Evolutionary conservation across 2,113 vertebrate species (phyloP).

Genomic region (Pseudonaja textilis): DNA sequence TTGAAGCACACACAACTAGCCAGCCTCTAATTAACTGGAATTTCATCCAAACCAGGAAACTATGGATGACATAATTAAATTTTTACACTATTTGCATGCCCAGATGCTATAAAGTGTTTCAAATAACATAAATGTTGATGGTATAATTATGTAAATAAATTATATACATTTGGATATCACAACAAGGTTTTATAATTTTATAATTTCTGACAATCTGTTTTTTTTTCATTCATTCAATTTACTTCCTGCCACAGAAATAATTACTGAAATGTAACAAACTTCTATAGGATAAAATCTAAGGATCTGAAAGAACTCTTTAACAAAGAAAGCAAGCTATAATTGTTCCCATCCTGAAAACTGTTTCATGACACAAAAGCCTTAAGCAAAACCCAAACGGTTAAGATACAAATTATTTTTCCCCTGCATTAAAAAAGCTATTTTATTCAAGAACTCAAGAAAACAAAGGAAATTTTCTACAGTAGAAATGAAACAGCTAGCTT

Average conservation of each 20-base stretch:
- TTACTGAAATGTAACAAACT: background rate
- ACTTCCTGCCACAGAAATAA: background rate
- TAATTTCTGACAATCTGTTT: background rate
- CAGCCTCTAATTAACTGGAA: background rate
- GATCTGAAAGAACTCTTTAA: background rate
- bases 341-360: background rate
- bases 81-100: background rate
- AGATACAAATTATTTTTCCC: background rate
- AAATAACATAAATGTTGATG: background rate
- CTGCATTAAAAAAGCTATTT: background rate
- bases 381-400: slow-evolving; percentile 1
- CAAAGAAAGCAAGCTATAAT: slow-evolving; percentile 33
- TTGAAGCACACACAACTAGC: background rate
- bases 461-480: slow-evolving; percentile 14
- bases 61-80: background rate
- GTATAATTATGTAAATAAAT: background rate
- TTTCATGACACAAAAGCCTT: background rate
- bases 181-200: background rate
- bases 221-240: background rate
- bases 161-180: background rate
- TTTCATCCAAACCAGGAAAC: background rate
- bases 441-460: slow-evolving; percentile 5
- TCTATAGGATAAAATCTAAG: background rate
- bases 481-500: background rate
- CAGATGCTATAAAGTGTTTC: background rate